Percentiles rank a stretch among this genome's conserved stretches.
These are phyloP conservation scores for Spodoptera picta DNA, from an alignment of 2,888 invertebrate species.

Conservation along the genomic window DNA sequence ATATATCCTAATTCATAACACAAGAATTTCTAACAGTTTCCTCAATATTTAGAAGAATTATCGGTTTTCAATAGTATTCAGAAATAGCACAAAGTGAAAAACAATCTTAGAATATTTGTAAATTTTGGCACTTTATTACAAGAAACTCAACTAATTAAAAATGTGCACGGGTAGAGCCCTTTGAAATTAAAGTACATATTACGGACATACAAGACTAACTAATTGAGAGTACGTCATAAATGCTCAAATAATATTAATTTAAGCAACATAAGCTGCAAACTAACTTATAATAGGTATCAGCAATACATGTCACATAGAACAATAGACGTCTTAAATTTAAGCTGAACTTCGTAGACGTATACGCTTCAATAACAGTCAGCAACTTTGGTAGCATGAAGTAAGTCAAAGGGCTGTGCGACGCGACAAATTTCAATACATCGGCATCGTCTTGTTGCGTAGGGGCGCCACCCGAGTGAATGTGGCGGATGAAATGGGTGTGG, in stretches of 20 bases:
- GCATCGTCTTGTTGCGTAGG: conserved; percentile 70
- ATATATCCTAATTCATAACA: too few relatives aligned
- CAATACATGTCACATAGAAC: conserved; percentile 38
- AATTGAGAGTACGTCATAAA: conserved; percentile 3
- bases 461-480: conserved; percentile 73
- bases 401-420: conserved; percentile 63
- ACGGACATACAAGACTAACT: too few relatives aligned
- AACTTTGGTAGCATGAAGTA: conserved; percentile 62
- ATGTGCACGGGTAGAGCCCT: too few relatives aligned
- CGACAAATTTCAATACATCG: conserved; percentile 85
- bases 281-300: conserved; percentile 44
- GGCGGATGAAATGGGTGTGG: conserved; percentile 64
- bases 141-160: too few relatives aligned
- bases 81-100: too few relatives aligned
- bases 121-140: too few relatives aligned
- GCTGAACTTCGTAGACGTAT: conserved; percentile 44
- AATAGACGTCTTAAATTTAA: conserved; percentile 46
- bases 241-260: conserved; percentile 6
- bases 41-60: too few relatives aligned
- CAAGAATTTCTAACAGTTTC: too few relatives aligned
- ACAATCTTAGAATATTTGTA: too few relatives aligned
- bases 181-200: too few relatives aligned
- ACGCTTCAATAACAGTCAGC: conserved; percentile 61
- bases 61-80: too few relatives aligned
- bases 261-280: conserved; percentile 7